Conservation (phyloP, 2,888 invertebrate species). For the Agrotis exclamationis region DNA sequence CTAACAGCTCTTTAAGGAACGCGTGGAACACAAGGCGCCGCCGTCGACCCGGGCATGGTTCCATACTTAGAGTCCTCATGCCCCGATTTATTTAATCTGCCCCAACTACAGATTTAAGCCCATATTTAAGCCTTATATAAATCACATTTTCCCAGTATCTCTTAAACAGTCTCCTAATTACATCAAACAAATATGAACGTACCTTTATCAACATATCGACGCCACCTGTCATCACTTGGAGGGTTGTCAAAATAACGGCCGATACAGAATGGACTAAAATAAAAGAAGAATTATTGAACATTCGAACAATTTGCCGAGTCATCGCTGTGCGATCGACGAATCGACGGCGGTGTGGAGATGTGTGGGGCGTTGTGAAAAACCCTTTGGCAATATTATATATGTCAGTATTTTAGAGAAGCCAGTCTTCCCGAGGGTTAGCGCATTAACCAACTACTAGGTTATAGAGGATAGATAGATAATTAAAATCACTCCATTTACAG, state of each 20-base stretch:
- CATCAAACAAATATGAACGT: conserved; percentile 18
- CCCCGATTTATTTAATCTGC: too few relatives aligned
- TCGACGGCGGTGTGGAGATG: conserved; percentile 42
- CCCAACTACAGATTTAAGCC: too few relatives aligned
- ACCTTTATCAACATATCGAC: conserved; percentile 65
- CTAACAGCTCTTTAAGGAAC: too few relatives aligned
- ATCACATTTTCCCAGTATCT: background rate
- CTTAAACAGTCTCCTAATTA: conserved; percentile 16
- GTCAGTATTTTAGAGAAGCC: background rate
- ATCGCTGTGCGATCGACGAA: conserved; percentile 58
- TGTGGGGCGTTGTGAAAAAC: conserved; percentile 42
- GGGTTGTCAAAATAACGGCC: conserved; percentile 81
- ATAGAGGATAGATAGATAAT: too few relatives aligned
- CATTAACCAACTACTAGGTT: too few relatives aligned
- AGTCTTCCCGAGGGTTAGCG: too few relatives aligned
- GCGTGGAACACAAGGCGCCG: too few relatives aligned
- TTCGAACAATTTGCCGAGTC: conserved; percentile 79
- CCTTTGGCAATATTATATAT: background rate
- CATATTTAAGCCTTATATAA: background rate
- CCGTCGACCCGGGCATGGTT: too few relatives aligned
- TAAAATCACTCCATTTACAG: too few relatives aligned
- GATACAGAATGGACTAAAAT: conserved; percentile 82
- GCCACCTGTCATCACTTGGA: conserved; percentile 81
- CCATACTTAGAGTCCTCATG: too few relatives aligned
- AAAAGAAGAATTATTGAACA: conserved; percentile 83